Conservation (phyloP, 2,797 vertebrate genomes). For the Phoeniculus purpureus region DNA sequence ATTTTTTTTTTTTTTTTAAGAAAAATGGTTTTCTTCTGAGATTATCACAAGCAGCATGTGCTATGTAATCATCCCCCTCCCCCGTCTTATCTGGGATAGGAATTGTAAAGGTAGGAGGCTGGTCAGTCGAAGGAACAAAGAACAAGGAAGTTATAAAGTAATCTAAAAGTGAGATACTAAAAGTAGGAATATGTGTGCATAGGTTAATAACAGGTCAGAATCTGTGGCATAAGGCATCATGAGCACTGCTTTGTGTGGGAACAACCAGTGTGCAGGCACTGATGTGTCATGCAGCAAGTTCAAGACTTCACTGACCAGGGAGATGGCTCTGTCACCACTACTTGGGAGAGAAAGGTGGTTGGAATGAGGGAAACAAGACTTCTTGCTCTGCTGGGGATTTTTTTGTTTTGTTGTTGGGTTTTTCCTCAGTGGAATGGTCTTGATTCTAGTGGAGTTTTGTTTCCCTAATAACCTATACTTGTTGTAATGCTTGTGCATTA, state of each 20-base stretch:
- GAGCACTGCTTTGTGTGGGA: not conserved
- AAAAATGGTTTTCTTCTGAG: not conserved
- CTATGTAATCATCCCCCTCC: no score
- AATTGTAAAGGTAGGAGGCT: rapidly evolving
- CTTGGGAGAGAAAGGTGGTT: not conserved
- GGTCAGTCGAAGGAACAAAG: not conserved
- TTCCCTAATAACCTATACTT: not conserved
- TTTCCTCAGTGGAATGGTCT: not conserved
- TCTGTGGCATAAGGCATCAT: not conserved
- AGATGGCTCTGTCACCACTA: not conserved
- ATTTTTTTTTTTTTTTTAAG: not conserved
- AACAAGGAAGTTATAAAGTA: not conserved
- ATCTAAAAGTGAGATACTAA: not conserved
- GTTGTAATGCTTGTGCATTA: not conserved
- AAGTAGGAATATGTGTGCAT: not conserved
- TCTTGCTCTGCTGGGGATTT: not conserved
- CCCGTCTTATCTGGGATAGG: not conserved
- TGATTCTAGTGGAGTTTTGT: not conserved
- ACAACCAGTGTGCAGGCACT: not conserved
- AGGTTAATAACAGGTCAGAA: not conserved
- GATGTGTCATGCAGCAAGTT: rapidly evolving
- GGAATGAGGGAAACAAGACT: not conserved
- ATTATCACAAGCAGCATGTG: not conserved
- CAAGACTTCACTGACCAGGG: not conserved
- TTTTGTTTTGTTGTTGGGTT: not conserved